phyloP scores from a whole-genome alignment of 2,888 invertebrate genomes.

The Zele albiditarsus region DNA sequence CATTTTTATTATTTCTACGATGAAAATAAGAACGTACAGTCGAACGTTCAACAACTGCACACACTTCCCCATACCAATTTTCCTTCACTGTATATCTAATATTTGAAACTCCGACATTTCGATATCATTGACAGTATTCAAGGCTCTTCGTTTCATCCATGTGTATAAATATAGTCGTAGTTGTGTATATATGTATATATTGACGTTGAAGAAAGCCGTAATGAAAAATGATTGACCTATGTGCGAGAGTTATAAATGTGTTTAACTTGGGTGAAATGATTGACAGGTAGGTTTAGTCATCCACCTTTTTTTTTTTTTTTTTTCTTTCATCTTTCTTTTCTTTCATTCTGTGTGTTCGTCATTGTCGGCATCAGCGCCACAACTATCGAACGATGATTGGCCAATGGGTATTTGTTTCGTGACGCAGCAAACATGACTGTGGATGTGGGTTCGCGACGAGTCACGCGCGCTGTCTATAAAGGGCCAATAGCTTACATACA shows the following conservation, averaged over 20 bases:
- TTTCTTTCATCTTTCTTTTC: constrained; percentile 41
- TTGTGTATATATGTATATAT: neutral
- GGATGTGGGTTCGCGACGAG: constrained; percentile 47
- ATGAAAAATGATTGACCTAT: constrained; percentile 43
- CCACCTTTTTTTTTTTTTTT: constrained; percentile 51
- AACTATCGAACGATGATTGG: constrained; percentile 61
- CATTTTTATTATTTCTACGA: no score
- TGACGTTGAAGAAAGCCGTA: neutral
- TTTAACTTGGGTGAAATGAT: constrained; percentile 53
- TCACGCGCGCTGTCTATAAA: constrained; percentile 42
- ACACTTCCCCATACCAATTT: no score
- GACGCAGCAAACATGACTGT: constrained; percentile 65
- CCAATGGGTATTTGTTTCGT: constrained; percentile 69
- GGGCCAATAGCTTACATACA: constrained; percentile 48
- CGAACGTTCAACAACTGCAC: no score
- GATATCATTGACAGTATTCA: no score
- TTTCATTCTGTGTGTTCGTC: constrained; percentile 31
- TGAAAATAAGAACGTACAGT: no score
- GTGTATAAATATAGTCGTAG: neutral
- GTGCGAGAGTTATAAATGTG: constrained; percentile 25
- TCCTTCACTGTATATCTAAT: no score
- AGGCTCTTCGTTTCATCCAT: no score
- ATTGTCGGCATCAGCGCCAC: constrained; percentile 44
- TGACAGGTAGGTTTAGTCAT: constrained; percentile 70
- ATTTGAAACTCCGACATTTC: no score